These are phyloP conservation scores for Tapirus indicus DNA, from an alignment of 2,797 vertebrate species.

Conservation along the genomic window DNA sequence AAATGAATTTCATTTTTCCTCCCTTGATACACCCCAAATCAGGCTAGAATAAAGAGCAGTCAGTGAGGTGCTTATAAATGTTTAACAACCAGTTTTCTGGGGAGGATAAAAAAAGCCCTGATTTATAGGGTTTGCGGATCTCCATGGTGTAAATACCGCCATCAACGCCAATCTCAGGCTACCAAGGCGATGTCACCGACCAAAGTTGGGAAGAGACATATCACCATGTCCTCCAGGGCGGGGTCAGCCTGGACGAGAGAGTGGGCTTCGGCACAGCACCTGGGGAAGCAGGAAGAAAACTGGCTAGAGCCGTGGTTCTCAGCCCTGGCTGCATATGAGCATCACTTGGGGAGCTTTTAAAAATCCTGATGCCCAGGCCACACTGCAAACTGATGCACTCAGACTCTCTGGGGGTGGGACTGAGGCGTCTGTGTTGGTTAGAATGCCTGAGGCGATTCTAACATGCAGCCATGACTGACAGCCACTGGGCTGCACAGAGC, in stretches of 20 bases:
- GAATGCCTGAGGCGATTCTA: not conserved
- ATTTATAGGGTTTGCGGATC: not conserved
- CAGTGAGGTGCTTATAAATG: not conserved
- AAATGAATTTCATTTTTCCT: not conserved
- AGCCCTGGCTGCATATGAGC: not conserved
- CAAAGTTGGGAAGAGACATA: not conserved
- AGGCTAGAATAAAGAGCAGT: not conserved
- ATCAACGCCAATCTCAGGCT: too few species aligned
- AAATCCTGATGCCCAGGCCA: not conserved
- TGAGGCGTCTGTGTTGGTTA: not conserved
- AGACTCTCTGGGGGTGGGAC: too few species aligned
- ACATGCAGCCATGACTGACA: fast-evolving
- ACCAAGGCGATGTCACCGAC: not conserved
- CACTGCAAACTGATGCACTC: not conserved
- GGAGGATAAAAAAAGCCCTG: too few species aligned
- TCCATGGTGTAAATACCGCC: not conserved
- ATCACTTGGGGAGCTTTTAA: not conserved
- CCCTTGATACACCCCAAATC: not conserved
- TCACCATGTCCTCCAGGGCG: too few species aligned
- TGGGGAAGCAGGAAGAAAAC: not conserved
- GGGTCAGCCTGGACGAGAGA: fast-evolving
- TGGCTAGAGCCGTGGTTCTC: not conserved
- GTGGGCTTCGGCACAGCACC: too few species aligned
- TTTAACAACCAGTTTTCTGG: not conserved
- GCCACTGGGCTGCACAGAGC: too few species aligned